A percentile compares a stretch with the other conserved stretches of the same genome.
These are phyloP conservation scores for Peromyscus aztecus DNA, from an alignment of 2,797 vertebrate genomes.

Conservation along the genomic window DNA sequence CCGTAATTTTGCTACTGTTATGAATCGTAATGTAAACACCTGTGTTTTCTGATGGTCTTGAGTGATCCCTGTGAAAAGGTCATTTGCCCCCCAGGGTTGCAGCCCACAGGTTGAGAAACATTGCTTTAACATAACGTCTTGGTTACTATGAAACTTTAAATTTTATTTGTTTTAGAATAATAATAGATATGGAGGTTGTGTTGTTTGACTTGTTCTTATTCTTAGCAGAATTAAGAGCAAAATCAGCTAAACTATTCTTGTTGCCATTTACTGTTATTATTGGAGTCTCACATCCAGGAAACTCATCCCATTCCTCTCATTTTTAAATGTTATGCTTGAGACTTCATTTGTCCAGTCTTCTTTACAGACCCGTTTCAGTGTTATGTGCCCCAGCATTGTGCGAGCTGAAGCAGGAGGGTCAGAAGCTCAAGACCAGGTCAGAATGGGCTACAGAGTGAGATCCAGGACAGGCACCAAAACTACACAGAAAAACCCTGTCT, in stretches of 20 bases:
- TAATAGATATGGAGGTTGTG: constrained; percentile 1
- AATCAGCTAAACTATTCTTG: neutral
- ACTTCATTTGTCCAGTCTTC: neutral
- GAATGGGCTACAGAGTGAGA: neutral
- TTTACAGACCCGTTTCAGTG: constrained; percentile 30
- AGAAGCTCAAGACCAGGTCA: neutral
- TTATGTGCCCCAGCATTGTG: neutral
- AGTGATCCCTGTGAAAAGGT: neutral
- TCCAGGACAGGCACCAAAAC: no score
- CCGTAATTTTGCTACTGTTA: neutral
- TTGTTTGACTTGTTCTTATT: constrained; percentile 39
- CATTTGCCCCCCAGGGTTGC: neutral
- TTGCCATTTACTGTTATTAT: neutral
- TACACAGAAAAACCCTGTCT: neutral
- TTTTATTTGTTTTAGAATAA: constrained; percentile 41
- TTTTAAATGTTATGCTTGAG: neutral
- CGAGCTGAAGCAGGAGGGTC: neutral
- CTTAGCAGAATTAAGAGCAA: constrained; percentile 23
- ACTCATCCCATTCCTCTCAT: neutral
- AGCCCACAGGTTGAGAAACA: neutral
- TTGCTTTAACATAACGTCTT: constrained; percentile 54
- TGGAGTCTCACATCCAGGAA: neutral
- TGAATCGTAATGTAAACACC: neutral
- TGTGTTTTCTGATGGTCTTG: neutral
- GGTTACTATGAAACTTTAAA: constrained; percentile 62